Percentiles rank a stretch among this genome's conserved stretches.
Conservation (phyloP, 2,888 invertebrate genomes). For the Drosophila anomalata region DNA sequence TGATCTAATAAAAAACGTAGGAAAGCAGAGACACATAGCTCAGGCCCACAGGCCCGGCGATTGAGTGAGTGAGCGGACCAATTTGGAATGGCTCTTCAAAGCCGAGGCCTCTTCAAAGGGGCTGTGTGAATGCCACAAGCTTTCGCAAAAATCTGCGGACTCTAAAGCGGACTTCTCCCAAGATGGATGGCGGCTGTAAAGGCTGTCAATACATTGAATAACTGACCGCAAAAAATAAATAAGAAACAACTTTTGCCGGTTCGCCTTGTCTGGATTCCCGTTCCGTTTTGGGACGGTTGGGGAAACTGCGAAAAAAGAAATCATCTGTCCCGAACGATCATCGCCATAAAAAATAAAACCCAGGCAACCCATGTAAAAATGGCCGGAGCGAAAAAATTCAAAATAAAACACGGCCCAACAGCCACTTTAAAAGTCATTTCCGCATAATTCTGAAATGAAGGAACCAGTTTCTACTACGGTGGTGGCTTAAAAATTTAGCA, state of each 20-base stretch:
- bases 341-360: conserved; percentile 11
- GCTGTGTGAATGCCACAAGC: conserved; percentile 40
- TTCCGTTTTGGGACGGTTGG: conserved; percentile 13
- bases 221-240: conserved; percentile 52
- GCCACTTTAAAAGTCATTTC: conserved; percentile 63
- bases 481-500: conserved; percentile 41
- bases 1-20: conserved; percentile 79
- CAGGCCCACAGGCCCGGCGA: conserved; percentile 14
- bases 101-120: conserved; percentile 24
- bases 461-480: conserved; percentile 62
- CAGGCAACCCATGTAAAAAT: conserved; percentile 40
- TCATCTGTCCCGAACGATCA: conserved; percentile 47
- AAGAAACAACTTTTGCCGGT: conserved; percentile 37
- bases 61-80: conserved; percentile 44
- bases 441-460: conserved; percentile 71
- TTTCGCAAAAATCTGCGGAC: conserved; percentile 31
- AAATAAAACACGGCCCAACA: conserved; percentile 45
- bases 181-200: conserved; percentile 44
- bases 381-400: conserved; percentile 25
- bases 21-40: conserved; percentile 24
- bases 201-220: conserved; percentile 57
- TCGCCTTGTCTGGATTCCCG: conserved; percentile 14
- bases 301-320: conserved; percentile 65
- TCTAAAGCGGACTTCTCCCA: conserved; percentile 33
- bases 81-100: conserved; percentile 12